Conservation (phyloP, 2,797 vertebrate genomes). For the Sebastiscus albofasciatus region DNA sequence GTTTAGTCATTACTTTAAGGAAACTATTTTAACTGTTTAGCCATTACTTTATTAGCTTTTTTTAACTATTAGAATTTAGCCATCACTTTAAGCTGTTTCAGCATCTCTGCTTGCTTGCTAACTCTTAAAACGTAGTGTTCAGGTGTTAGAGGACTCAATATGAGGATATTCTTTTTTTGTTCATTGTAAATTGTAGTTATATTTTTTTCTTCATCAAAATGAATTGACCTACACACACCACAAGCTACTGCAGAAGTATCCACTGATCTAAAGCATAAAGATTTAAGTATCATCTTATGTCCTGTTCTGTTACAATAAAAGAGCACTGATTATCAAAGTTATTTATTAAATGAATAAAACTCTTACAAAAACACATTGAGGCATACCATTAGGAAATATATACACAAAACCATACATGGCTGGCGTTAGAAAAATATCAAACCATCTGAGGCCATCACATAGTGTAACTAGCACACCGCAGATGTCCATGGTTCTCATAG, state of each 20-base stretch:
- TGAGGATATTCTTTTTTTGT: not conserved
- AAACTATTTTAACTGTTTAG: not conserved
- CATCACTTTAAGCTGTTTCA: not conserved
- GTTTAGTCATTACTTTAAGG: not conserved
- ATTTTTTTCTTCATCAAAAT: not conserved
- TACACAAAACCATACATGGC: slow-evolving; percentile 46
- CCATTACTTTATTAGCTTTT: not conserved
- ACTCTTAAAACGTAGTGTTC: not conserved
- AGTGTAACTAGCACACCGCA: slow-evolving; percentile 7
- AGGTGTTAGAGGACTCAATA: not conserved
- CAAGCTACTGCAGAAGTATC: not conserved
- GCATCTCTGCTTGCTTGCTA: not conserved
- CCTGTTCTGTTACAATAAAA: not conserved
- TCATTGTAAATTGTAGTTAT: not conserved
- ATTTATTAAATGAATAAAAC: slow-evolving; percentile 71
- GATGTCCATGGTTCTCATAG: slow-evolving; percentile 9
- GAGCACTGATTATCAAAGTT: slow-evolving; percentile 32
- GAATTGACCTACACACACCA: not conserved
- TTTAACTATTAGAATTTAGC: not conserved
- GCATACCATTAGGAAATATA: slow-evolving; percentile 47
- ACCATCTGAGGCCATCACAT: slow-evolving; percentile 18
- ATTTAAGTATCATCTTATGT: not conserved
- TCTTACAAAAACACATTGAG: slow-evolving; percentile 61
- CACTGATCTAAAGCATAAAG: not conserved
- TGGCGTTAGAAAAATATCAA: slow-evolving; percentile 30